Conservation (phyloP, 2,797 vertebrate genomes). For the Microctenopoma stevenorrisi region DNA sequence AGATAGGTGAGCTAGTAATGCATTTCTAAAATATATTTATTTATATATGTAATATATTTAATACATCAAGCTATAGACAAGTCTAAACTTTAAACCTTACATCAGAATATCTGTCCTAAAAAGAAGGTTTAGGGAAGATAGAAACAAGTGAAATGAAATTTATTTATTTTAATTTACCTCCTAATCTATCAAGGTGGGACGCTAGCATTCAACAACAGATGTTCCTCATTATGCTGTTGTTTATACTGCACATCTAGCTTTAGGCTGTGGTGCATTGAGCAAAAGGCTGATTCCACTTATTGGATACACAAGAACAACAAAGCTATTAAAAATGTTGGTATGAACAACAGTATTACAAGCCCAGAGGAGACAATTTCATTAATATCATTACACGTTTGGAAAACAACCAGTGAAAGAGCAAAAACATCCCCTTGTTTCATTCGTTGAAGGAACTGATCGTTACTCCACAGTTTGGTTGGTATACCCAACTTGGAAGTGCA, state of each 20-base stretch:
- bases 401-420: constrained; percentile 54
- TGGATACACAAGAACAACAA: constrained; percentile 68
- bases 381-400: constrained; percentile 58
- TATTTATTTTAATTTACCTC: constrained; percentile 20
- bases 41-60: not conserved
- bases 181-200: constrained; percentile 45
- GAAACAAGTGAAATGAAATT: constrained; percentile 13
- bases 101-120: constrained; percentile 1
- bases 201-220: constrained; percentile 57
- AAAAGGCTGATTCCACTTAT: constrained; percentile 61
- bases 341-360: constrained; percentile 56
- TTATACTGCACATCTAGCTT: constrained; percentile 65
- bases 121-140: not conserved
- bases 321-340: constrained; percentile 65
- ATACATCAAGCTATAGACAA: not conserved
- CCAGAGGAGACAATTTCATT: constrained; percentile 64
- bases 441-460: constrained; percentile 47
- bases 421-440: constrained; percentile 22
- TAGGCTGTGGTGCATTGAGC: constrained; percentile 53
- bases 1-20: not conserved
- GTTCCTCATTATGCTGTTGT: constrained; percentile 68
- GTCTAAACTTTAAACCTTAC: constrained; percentile 13
- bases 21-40: not conserved
- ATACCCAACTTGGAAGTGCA: constrained; percentile 41
- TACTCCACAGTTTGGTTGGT: constrained; percentile 39